Base-by-base conservation (phyloP, 2,888 invertebrate genomes). In the Teleogryllus oceanicus region DNA sequence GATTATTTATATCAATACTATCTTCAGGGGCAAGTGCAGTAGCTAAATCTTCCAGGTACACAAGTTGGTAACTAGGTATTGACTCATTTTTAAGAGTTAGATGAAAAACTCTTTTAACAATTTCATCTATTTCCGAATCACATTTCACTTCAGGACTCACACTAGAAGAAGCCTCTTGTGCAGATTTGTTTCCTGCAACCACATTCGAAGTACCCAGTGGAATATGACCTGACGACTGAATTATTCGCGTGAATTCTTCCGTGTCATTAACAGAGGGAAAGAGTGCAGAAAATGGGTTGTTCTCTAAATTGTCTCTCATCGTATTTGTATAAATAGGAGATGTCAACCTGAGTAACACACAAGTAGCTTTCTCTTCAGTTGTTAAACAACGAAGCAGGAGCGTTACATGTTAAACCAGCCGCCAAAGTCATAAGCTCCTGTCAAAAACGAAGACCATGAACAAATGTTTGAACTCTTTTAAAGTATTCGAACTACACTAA, bases 21-120 rank as follows among this genome's bases (percentile, higher is more conserved):
- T 86, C 85, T 79, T 87, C 86, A 12, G 89, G 89, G 76, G 88
- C 87, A 81, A 89, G 87, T 11, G 89, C 88, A 78, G 87, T 86
- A 3, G 90, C 89, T 78, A 92, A 88, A 84, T 93, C 92, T 83
- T 92, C 92, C 79, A 95, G 87, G 84, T 89, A 92, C 4, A 95
- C 89, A 80, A 93, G 86, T 83, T 91, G 90, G 80, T 16, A 62
- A n/a, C n/a, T 62, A 62, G 13, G 16, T 62, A 18, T 62, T 12
- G 62, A 12, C n/a, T 13, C 88, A 74, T 88, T 85, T 79, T 91
- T 90, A 74, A 94, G 88, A 8, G 94, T 94, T 83, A 95, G 90
- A 81, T 92, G 90, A 85, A 95, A 94, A 84, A 94, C 90, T 84
- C 91, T 89, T 86, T 94, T 93, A 50, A 94, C 89, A 78, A 93